Evolutionary conservation across 2,797 vertebrate genomes (phyloP).

Genomic region (Gymnothorax reevesii): DNA sequence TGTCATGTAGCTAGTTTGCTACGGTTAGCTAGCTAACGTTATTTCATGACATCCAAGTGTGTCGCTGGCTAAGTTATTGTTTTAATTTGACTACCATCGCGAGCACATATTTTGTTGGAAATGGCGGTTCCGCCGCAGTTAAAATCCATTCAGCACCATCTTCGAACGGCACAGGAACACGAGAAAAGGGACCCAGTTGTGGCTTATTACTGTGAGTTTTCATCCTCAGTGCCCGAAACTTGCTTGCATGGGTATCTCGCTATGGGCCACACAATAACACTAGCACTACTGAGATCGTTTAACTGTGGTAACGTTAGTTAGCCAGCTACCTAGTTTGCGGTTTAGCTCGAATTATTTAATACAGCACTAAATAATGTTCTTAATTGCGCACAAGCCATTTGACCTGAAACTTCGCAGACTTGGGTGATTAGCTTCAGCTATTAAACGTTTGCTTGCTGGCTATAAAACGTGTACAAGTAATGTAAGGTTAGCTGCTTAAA

Average conservation of each 20-base stretch:
- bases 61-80: background rate
- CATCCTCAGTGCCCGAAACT: background rate
- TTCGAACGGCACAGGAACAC: constrained; percentile 92
- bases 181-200: constrained; percentile 91
- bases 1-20: background rate
- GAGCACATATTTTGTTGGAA: constrained; percentile 1
- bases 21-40: too few relatives aligned
- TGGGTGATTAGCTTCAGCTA: background rate
- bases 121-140: constrained; percentile 85
- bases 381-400: background rate
- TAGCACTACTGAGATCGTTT: background rate
- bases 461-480: too few relatives aligned
- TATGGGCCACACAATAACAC: background rate
- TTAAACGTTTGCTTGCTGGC: background rate
- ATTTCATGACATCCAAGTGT: background rate
- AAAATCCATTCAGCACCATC: constrained; percentile 85
- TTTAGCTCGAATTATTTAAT: background rate
- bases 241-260: background rate
- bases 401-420: background rate
- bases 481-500: too few relatives aligned
- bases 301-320: background rate
- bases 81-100: background rate
- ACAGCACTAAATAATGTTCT: background rate
- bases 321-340: background rate
- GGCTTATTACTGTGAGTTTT: constrained; percentile 92